Base-by-base conservation (phyloP, 37 sponge, comb jelly and placozoan species). In the Agelas oroides region DNA sequence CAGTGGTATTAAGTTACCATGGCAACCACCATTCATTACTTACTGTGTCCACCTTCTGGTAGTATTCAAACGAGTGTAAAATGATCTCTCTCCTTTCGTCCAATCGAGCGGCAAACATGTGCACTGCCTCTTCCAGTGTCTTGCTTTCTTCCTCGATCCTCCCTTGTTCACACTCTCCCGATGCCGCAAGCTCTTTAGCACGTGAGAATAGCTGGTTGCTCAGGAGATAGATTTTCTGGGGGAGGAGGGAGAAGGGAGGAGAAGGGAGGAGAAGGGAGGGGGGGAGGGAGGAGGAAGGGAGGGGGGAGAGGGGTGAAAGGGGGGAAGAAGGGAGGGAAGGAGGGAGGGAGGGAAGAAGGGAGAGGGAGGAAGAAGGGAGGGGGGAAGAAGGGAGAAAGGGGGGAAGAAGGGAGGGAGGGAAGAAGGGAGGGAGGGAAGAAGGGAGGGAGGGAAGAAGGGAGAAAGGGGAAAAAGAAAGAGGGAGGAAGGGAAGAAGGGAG, bases 11-110 rank as follows among this genome's bases (percentile, higher is more conserved):
- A n/a, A n/a, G n/a, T n/a, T n/a, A n/a, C n/a, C n/a, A n/a, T n/a
- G n/a, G n/a, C n/a, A n/a, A n/a, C n/a, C n/a, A n/a, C n/a, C n/a
- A n/a, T n/a, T n/a, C n/a, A n/a, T n/a, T n/a, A 21, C 84, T 32
- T 28, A 75, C 75, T 59, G 33, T 32, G 18, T 75, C 41, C 59
- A 68, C 54, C 68, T 76, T 85, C 55, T 31, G 35, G 70, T 67
- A 74, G 57, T 40, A 83, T 0, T 71, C 62, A 55, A 53, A 30
- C 24, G 92, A 58, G 20, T 74, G 66, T 21, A 87, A 59, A 20
- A 92, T 65, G 61, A 87, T 71, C 60, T 92, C 84, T 36, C 92
- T 92, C 59, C 84, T 40, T 6, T 78, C 84, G 65, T 82, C 83
- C 72, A 92, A 67, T 8, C 62, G 38, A 17, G 25, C 8, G 20